A percentile compares a stretch with the other conserved stretches of the same genome.
Conservation (phyloP, 1,140 invertebrate genomes). For the Dreissena rostriformis region DNA sequence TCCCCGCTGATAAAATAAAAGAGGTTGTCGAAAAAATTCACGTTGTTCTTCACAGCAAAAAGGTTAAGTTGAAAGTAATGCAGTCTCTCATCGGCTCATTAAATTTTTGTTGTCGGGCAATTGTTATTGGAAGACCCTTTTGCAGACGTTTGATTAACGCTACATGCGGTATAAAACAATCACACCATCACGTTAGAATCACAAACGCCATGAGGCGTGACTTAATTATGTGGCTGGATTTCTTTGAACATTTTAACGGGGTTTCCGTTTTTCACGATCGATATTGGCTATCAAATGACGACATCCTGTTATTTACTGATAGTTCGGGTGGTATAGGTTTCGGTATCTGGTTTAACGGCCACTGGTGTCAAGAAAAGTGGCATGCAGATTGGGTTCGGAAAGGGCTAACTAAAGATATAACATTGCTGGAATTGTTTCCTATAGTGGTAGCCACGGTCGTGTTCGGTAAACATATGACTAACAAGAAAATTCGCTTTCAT, state of each 20-base stretch:
- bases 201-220: conserved; percentile 7
- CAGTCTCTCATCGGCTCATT: conserved; percentile 49
- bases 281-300: conserved; percentile 20
- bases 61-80: conserved; percentile 9
- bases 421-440: conserved; percentile 46
- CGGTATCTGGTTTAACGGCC: conserved; percentile 25
- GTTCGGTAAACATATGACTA: conserved; percentile 5
- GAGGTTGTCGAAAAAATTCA: conserved; percentile 23
- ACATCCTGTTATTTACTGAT: conserved; percentile 36
- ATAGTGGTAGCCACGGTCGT: conserved; percentile 25
- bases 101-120: conserved; percentile 50
- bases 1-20: conserved; percentile 10
- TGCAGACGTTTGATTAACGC: conserved; percentile 43
- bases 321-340: conserved; percentile 20
- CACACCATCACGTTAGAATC: conserved; percentile 43
- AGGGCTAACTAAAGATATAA: conserved; percentile 32
- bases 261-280: conserved; percentile 30
- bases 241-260: conserved; percentile 43
- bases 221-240: conserved; percentile 30
- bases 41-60: background rate
- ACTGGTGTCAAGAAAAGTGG: conserved; percentile 30
- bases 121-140: conserved; percentile 40
- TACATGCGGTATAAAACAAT: conserved; percentile 13
- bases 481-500: conserved; percentile 34
- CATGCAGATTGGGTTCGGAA: conserved; percentile 3